Evolutionary conservation across 1,140 invertebrate genomes (phyloP).

Genomic region (Lasioglossum baleicum): DNA sequence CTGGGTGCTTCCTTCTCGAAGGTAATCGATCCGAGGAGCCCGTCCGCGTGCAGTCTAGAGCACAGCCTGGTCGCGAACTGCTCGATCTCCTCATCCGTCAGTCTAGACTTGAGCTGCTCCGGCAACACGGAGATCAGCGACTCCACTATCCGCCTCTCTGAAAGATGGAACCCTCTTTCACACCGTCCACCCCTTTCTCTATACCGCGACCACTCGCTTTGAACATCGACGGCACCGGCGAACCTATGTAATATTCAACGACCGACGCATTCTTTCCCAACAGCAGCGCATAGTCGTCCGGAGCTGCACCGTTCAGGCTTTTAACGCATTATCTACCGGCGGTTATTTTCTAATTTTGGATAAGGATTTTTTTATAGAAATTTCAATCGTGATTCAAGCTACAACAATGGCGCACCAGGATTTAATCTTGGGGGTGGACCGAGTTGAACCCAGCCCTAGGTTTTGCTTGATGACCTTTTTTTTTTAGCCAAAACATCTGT

Average conservation of each 20-base stretch:
- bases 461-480: no score
- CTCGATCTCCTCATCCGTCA: constrained; percentile 87
- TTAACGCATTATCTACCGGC: no score
- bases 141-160: constrained; percentile 94
- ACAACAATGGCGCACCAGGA: no score
- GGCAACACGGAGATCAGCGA: constrained; percentile 91
- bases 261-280: no score
- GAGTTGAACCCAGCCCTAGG: no score
- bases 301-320: no score
- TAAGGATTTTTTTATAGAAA: no score
- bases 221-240: background rate
- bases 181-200: background rate
- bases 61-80: constrained; percentile 90
- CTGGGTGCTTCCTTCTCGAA: constrained; percentile 84
- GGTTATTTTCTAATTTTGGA: no score
- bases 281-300: background rate
- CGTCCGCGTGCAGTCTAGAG: constrained; percentile 92
- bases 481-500: no score
- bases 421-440: no score
- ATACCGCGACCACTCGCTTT: background rate
- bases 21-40: constrained; percentile 89
- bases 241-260: constrained; percentile 20
- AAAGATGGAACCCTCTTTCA: background rate
- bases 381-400: no score
- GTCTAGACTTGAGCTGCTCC: constrained; percentile 83